Evolutionary conservation across 1,140 invertebrate genomes (phyloP).

Genomic region (Eciton burchellii): DNA sequence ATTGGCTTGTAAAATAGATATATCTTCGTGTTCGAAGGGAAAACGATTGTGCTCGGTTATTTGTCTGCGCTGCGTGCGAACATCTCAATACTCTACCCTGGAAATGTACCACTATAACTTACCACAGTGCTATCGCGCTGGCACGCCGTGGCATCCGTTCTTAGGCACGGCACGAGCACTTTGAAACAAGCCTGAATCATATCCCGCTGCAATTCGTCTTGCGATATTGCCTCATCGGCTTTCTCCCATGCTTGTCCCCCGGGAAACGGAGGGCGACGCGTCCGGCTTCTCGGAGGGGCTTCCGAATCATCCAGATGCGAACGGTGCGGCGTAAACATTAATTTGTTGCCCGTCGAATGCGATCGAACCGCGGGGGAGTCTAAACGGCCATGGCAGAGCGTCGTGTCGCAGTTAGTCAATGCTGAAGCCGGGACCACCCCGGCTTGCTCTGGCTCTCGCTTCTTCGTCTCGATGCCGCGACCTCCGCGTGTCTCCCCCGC

Average conservation of each 20-base stretch:
- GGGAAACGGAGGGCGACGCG: constrained; percentile 14
- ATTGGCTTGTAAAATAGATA: constrained; percentile 52
- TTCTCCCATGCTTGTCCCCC: background rate
- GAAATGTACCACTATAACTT: constrained; percentile 24
- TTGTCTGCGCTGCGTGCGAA: constrained; percentile 23
- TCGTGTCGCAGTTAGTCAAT: constrained; percentile 80
- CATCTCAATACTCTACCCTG: constrained; percentile 37
- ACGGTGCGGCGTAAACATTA: constrained; percentile 74
- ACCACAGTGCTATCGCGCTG: background rate
- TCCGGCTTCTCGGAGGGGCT: background rate
- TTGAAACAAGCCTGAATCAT: background rate
- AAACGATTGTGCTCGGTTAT: constrained; percentile 43
- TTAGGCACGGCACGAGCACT: background rate
- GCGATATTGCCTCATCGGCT: background rate
- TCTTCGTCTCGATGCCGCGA: constrained; percentile 56
- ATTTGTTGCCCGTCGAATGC: constrained; percentile 78
- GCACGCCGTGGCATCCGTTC: background rate
- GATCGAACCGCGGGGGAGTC: constrained; percentile 73
- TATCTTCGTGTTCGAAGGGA: constrained; percentile 25
- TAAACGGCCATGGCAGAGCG: constrained; percentile 79
- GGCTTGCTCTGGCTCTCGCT: constrained; percentile 62
- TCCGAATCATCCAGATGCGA: constrained; percentile 57
- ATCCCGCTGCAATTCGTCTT: constrained; percentile 6
- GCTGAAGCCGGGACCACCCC: constrained; percentile 78
- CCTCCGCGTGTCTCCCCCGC: constrained; percentile 55